phyloP scores from a whole-genome alignment of 2,797 vertebrate species.

The Sphenopsis melanotis region DNA sequence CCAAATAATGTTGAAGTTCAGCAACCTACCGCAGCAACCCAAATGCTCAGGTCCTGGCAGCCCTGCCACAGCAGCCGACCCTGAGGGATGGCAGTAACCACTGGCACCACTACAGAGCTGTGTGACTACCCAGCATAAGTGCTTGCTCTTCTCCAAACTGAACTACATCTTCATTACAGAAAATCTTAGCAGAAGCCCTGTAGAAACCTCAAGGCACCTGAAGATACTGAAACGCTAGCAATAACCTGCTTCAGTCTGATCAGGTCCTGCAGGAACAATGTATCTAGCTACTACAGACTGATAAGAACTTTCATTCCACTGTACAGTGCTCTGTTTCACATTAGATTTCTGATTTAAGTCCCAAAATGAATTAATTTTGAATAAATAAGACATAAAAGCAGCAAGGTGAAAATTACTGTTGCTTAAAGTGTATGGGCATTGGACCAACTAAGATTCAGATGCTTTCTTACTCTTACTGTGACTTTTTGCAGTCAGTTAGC shows the following conservation, averaged over 20 bases:
- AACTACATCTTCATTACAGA: neutral
- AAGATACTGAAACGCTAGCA: neutral
- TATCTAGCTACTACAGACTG: accelerated
- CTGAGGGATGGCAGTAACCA: accelerated
- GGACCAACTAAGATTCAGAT: neutral
- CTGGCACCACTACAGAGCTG: accelerated
- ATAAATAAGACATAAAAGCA: neutral
- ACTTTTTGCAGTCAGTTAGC: neutral
- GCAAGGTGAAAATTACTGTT: neutral
- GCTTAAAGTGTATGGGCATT: neutral
- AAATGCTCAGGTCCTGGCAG: neutral
- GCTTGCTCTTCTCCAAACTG: neutral
- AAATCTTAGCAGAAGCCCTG: neutral
- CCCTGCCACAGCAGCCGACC: neutral
- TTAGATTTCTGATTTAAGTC: neutral
- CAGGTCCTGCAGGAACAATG: neutral
- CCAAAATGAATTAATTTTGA: neutral
- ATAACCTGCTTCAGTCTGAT: neutral
- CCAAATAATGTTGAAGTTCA: neutral
- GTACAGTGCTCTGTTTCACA: neutral
- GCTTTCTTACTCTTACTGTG: neutral
- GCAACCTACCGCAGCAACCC: neutral
- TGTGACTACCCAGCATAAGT: neutral
- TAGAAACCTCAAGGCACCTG: neutral
- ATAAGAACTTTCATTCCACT: neutral